Conservation (phyloP, 2,888 invertebrate species). For the Carabus problematicus region DNA sequence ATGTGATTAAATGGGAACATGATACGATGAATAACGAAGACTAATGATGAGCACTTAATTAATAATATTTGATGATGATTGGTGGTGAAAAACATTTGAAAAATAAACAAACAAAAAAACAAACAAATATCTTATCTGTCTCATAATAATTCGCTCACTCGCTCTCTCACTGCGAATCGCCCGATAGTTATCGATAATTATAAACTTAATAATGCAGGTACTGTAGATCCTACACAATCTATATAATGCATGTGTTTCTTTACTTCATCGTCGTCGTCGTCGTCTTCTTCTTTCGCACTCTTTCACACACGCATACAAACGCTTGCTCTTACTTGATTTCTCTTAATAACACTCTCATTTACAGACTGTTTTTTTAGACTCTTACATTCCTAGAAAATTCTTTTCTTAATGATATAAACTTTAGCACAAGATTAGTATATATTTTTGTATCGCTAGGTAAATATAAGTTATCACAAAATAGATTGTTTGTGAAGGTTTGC, state of each 20-base stretch:
- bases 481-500: slow-evolving; percentile 42
- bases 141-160: slow-evolving; percentile 21
- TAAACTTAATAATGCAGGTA: slow-evolving; percentile 46
- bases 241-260: slow-evolving; percentile 39
- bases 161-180: background rate
- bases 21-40: slow-evolving; percentile 9
- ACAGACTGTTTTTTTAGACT: too few species aligned
- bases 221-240: slow-evolving; percentile 40
- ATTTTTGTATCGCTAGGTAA: slow-evolving; percentile 41
- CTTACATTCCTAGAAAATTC: slow-evolving; percentile 35
- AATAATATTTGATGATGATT: slow-evolving; percentile 34
- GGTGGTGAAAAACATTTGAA: slow-evolving; percentile 36
- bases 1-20: slow-evolving; percentile 4
- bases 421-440: slow-evolving; percentile 43
- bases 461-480: slow-evolving; percentile 45
- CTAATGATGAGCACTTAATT: slow-evolving; percentile 29
- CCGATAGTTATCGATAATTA: slow-evolving; percentile 33
- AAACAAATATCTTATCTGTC: slow-evolving; percentile 29
- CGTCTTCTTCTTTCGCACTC: slow-evolving; percentile 1
- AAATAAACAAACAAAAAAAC: slow-evolving; percentile 38
- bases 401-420: slow-evolving; percentile 34
- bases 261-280: background rate
- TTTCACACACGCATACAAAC: slow-evolving; percentile 20
- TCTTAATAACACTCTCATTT: too few species aligned
- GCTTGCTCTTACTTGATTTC: too few species aligned